phyloP scores from a whole-genome alignment of 2,113 vertebrate species.

The Mus pahari region DNA sequence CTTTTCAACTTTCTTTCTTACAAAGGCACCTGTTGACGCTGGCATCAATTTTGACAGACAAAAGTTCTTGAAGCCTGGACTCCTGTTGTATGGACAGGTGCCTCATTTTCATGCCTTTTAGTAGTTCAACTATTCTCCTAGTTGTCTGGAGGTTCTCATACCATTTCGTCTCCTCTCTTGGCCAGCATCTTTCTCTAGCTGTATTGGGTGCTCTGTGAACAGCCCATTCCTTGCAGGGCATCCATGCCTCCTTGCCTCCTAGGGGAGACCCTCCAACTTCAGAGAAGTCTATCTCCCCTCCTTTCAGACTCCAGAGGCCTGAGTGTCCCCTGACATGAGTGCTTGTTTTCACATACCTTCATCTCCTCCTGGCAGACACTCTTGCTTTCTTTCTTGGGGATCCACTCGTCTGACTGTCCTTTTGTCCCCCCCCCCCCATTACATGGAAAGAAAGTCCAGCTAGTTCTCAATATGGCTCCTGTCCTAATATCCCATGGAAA shows the following conservation, averaged over 20 bases:
- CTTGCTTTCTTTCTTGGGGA: not conserved
- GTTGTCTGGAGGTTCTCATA: accelerated
- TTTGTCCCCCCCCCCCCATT: accelerated
- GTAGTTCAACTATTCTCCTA: accelerated
- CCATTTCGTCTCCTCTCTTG: accelerated
- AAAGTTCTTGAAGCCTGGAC: not conserved
- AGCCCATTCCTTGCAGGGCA: accelerated
- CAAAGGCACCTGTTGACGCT: accelerated
- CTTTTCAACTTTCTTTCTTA: too few species aligned
- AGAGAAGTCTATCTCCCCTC: not conserved
- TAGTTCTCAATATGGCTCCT: not conserved
- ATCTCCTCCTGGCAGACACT: not conserved
- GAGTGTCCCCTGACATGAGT: accelerated
- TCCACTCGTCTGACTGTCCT: not conserved
- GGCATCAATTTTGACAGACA: too few species aligned
- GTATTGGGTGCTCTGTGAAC: accelerated
- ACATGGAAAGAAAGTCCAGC: not conserved
- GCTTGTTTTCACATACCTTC: not conserved
- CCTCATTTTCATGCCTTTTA: accelerated
- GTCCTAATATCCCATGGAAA: not conserved
- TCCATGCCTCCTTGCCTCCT: not conserved
- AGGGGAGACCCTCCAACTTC: accelerated
- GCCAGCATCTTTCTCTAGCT: not conserved
- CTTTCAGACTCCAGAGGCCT: not conserved
- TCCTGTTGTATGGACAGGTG: not conserved